A percentile compares a stretch with the other conserved stretches of the same genome.
These are phyloP conservation scores for Coremacera marginata DNA, from an alignment of 2,888 invertebrate species.

Conservation along the genomic window DNA sequence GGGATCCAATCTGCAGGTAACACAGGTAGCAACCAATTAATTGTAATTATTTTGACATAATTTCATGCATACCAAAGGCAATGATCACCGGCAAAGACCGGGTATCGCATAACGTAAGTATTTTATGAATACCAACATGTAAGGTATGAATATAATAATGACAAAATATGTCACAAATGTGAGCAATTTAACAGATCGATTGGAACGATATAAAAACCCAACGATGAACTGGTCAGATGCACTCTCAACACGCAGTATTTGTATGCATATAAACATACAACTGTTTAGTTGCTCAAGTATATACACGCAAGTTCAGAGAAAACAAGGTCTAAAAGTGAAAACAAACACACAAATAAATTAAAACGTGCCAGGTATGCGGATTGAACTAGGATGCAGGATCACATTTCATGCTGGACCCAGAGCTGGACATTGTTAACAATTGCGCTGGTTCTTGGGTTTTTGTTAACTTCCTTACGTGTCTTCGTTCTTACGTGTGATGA, in stretches of 20 bases:
- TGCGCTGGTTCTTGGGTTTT: not conserved
- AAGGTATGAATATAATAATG: slow-evolving; percentile 31
- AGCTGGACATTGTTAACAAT: not conserved
- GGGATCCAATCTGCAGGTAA: not conserved
- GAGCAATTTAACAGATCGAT: not conserved
- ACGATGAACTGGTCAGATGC: not conserved
- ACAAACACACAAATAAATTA: not conserved
- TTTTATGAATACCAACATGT: not conserved
- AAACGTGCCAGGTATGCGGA: slow-evolving; percentile 5
- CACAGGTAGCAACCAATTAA: slow-evolving; percentile 26
- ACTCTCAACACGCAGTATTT: too few species aligned
- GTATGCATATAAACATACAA: too few species aligned
- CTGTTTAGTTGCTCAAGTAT: too few species aligned
- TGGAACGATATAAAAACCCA: not conserved
- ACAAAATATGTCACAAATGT: slow-evolving; percentile 34
- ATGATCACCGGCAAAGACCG: not conserved
- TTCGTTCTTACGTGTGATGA: not conserved
- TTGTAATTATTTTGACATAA: slow-evolving; percentile 30
- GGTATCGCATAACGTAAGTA: not conserved
- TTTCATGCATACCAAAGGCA: not conserved
- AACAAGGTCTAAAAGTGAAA: not conserved
- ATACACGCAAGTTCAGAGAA: not conserved
- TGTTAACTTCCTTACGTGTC: not conserved
- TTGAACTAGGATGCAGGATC: not conserved
- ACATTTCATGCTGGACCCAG: not conserved